These are phyloP conservation scores for Mesodorylaimus sp. DNA, from an alignment of 2,888 invertebrate genomes.

Conservation along the genomic window DNA sequence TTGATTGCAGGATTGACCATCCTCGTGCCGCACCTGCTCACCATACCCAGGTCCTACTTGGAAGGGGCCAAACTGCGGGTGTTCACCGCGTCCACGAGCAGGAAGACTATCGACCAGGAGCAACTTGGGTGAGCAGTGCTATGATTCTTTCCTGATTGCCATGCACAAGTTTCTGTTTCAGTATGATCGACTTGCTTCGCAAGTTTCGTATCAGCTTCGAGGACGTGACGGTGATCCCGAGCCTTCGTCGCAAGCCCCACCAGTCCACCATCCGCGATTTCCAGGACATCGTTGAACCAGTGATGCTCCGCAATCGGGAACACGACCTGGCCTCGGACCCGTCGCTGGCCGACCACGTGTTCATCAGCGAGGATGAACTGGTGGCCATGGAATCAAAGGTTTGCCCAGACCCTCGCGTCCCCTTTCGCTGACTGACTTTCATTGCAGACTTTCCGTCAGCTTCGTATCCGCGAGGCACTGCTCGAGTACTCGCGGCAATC, in stretches of 20 bases:
- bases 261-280: slow-evolving; percentile 15
- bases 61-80: slow-evolving; percentile 24
- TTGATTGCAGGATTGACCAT: slow-evolving; percentile 18
- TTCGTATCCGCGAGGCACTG: slow-evolving; percentile 68
- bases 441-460: slow-evolving; percentile 55
- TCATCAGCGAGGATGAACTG: slow-evolving; percentile 17
- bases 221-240: slow-evolving; percentile 71
- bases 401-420: too few relatives aligned
- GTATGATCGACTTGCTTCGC: slow-evolving; percentile 76
- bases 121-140: slow-evolving; percentile 17
- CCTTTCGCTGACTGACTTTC: too few relatives aligned
- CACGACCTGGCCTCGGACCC: too few relatives aligned
- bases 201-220: slow-evolving; percentile 95
- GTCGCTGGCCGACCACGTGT: too few relatives aligned
- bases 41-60: slow-evolving; percentile 24
- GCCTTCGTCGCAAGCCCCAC: slow-evolving; percentile 30
- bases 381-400: slow-evolving; percentile 23
- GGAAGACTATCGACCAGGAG: slow-evolving; percentile 24
- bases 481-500: slow-evolving; percentile 59
- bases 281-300: slow-evolving; percentile 21
- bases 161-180: slow-evolving; percentile 5
- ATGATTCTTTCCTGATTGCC: too few relatives aligned
- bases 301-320: too few relatives aligned
- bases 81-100: slow-evolving; percentile 25
- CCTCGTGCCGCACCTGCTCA: slow-evolving; percentile 25